Percentiles rank a stretch among this genome's conserved stretches.
These are phyloP conservation scores for Eilema caniola DNA, from an alignment of 2,888 invertebrate genomes.

Conservation along the genomic window DNA sequence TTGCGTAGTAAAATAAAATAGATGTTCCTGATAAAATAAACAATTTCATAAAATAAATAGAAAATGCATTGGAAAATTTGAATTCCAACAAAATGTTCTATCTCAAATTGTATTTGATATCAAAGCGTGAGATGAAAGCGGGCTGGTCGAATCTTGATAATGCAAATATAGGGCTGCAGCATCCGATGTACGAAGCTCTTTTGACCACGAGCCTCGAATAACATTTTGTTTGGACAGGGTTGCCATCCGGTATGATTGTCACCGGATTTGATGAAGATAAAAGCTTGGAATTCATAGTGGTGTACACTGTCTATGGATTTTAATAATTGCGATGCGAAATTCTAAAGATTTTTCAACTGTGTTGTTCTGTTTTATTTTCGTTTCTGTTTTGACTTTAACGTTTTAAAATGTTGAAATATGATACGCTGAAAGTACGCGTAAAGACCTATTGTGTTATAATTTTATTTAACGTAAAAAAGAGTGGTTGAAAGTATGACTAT, in stretches of 20 bases:
- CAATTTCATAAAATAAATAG: slow-evolving; percentile 33
- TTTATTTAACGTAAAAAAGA: neutral
- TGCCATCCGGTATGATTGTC: slow-evolving; percentile 25
- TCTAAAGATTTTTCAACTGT: neutral
- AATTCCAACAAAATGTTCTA: slow-evolving; percentile 72
- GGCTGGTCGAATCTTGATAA: slow-evolving; percentile 77
- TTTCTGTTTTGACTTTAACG: neutral
- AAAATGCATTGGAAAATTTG: slow-evolving; percentile 41
- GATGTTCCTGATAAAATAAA: neutral
- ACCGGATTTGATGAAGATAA: neutral
- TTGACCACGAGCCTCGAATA: slow-evolving; percentile 62
- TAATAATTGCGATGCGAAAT: neutral
- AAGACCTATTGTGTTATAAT: too few species aligned
- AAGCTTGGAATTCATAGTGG: neutral
- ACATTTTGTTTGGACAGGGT: slow-evolving; percentile 60
- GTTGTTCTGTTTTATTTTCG: neutral
- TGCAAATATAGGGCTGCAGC: slow-evolving; percentile 69
- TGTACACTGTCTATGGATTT: neutral
- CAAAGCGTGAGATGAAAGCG: slow-evolving; percentile 78
- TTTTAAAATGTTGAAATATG: neutral
- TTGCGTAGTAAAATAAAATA: neutral
- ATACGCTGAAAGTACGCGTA: too few species aligned
- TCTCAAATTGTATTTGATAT: slow-evolving; percentile 82
- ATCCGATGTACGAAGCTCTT: slow-evolving; percentile 63
- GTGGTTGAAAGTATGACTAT: neutral